Percentiles rank a stretch among this genome's conserved stretches.
Evolutionary conservation across 1,140 invertebrate species (phyloP).

Genomic region (Phocides pigmalion): DNA sequence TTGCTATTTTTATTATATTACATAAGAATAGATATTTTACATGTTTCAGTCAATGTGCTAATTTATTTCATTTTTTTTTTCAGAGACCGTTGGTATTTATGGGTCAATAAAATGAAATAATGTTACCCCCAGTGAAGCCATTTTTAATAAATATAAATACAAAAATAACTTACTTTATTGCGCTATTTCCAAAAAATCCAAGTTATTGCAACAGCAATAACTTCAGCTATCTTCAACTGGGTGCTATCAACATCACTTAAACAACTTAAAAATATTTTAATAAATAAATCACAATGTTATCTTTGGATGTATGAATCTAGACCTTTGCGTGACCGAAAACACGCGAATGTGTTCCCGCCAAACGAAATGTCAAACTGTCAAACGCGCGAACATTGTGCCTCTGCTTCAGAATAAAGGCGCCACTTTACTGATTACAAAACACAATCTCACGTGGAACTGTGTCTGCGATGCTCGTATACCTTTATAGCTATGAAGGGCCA

Average conservation of each 20-base stretch:
- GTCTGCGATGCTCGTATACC: slow-evolving; percentile 67
- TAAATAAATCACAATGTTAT: slow-evolving; percentile 46
- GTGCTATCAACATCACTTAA: slow-evolving; percentile 65
- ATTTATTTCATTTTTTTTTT: slow-evolving; percentile 44
- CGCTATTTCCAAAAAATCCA: slow-evolving; percentile 56
- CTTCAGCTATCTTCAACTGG: slow-evolving; percentile 70
- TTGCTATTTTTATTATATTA: too few species aligned
- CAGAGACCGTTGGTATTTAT: slow-evolving; percentile 68
- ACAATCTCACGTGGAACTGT: slow-evolving; percentile 79
- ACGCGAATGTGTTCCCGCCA: slow-evolving; percentile 71
- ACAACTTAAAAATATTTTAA: slow-evolving; percentile 40
- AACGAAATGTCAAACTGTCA: slow-evolving; percentile 80
- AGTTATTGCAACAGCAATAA: slow-evolving; percentile 78
- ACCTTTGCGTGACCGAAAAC: slow-evolving; percentile 48
- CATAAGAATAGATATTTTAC: too few species aligned
- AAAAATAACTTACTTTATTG: slow-evolving; percentile 17
- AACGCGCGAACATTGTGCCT: slow-evolving; percentile 75
- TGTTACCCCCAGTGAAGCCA: too few species aligned
- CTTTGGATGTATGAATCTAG: slow-evolving; percentile 42
- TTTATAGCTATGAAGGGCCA: slow-evolving; percentile 75
- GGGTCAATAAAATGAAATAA: slow-evolving; percentile 33
- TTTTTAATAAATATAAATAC: slow-evolving; percentile 8
- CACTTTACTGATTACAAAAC: slow-evolving; percentile 83
- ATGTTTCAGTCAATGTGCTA: neutral
- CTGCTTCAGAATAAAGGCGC: slow-evolving; percentile 72